These are phyloP conservation scores for Tipula confusa DNA, from an alignment of 2,888 invertebrate genomes.

Conservation along the genomic window DNA sequence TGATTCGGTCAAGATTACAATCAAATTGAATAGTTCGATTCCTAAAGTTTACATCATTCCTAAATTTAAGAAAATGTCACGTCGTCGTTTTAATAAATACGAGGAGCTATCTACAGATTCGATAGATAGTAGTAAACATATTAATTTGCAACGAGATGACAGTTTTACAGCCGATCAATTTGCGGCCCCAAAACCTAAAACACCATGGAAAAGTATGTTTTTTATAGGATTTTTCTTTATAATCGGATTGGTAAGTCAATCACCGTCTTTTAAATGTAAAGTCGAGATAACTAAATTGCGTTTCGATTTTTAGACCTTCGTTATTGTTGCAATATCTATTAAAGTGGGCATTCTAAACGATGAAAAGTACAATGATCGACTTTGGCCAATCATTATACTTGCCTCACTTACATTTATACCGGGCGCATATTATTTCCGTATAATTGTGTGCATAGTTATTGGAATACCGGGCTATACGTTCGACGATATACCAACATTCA, in stretches of 20 bases:
- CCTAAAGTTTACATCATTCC: neutral
- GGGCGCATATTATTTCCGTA: constrained; percentile 8
- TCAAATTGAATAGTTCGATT: neutral
- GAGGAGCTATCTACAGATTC: neutral
- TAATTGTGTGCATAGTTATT: neutral
- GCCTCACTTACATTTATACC: neutral
- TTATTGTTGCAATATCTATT: neutral
- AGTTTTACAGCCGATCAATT: constrained; percentile 26
- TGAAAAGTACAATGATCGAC: neutral
- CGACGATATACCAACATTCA: constrained; percentile 21
- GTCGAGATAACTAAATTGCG: neutral
- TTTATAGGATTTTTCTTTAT: constrained; percentile 29
- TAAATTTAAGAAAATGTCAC: neutral
- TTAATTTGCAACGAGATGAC: neutral
- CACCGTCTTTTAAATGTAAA: no score
- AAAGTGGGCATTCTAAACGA: neutral
- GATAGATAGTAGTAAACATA: neutral
- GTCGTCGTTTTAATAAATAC: neutral
- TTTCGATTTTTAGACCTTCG: neutral
- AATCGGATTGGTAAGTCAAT: constrained; percentile 26
- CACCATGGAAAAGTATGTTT: constrained; percentile 1
- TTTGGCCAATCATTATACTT: neutral
- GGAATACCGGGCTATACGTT: neutral
- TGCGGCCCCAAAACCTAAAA: neutral
- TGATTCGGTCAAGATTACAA: neutral